phyloP scores from a whole-genome alignment of 1,140 invertebrate genomes.

The Cotesia glomerata region DNA sequence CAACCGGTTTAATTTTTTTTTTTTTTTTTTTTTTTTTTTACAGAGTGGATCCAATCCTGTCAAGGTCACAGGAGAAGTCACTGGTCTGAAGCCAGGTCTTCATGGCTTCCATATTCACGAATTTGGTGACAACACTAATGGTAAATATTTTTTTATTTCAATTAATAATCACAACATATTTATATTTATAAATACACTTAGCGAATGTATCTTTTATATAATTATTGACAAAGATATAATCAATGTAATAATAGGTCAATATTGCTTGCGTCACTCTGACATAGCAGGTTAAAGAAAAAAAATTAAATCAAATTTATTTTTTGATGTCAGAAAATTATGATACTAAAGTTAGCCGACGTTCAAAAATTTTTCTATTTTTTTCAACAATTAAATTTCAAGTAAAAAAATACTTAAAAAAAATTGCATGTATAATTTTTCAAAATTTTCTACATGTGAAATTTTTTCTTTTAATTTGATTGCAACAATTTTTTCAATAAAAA shows the following conservation, averaged over 20 bases:
- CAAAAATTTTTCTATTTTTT: no score
- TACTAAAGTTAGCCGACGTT: no score
- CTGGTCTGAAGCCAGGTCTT: constrained; percentile 69
- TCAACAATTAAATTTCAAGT: no score
- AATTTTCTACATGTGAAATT: no score
- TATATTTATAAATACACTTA: no score
- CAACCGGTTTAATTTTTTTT: no score
- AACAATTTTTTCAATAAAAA: background rate
- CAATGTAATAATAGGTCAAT: background rate
- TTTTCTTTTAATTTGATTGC: no score
- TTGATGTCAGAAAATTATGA: background rate
- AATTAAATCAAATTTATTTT: background rate
- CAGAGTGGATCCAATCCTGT: constrained; percentile 64
- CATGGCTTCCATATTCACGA: constrained; percentile 96
- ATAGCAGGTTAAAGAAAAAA: background rate
- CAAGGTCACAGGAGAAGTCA: constrained; percentile 73
- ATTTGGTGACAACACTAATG: constrained; percentile 92
- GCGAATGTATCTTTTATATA: background rate
- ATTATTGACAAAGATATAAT: background rate
- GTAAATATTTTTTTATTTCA: constrained; percentile 40
- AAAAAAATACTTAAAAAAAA: no score
- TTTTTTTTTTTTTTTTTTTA: no score
- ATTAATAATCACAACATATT: no score
- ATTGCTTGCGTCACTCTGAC: background rate
- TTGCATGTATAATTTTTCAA: no score